Conservation (phyloP, 1,140 invertebrate genomes). For the Neodiprion lecontei region DNA sequence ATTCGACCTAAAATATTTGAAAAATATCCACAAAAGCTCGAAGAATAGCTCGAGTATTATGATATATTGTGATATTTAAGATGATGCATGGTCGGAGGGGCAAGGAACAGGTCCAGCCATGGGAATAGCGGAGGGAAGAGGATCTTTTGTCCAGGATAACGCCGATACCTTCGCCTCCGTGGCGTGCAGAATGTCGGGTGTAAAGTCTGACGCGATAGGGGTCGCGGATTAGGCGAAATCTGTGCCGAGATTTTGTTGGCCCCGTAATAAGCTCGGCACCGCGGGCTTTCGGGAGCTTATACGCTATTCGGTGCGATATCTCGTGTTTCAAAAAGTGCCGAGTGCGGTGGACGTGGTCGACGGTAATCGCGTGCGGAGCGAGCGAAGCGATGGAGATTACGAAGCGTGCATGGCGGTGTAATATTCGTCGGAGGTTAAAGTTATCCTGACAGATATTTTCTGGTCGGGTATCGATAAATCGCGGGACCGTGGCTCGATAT, state of each 20-base stretch:
- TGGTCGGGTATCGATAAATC: no score
- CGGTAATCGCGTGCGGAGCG: no score
- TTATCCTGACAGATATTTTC: no score
- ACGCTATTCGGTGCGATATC: no score
- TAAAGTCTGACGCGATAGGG: not conserved
- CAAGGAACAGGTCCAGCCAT: not conserved
- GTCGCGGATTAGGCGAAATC: not conserved
- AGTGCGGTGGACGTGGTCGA: no score
- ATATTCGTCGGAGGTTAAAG: no score
- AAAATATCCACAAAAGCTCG: slow-evolving; percentile 12
- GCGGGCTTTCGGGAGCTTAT: no score
- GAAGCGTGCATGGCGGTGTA: no score
- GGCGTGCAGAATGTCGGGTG: not conserved
- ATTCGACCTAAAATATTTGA: slow-evolving; percentile 12
- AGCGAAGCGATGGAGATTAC: no score
- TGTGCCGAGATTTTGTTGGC: not conserved
- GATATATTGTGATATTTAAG: slow-evolving; percentile 16
- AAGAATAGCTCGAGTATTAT: slow-evolving; percentile 13
- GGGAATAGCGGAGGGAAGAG: slow-evolving; percentile 6
- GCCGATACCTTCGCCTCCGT: slow-evolving; percentile 8
- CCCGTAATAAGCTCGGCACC: no score
- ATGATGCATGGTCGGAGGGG: slow-evolving; percentile 2
- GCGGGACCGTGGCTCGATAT: no score
- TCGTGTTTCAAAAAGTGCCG: no score
- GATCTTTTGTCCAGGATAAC: slow-evolving; percentile 20